Evolutionary conservation across 2,113 vertebrate species (phyloP).

Genomic region (Tamias sibiricus): DNA sequence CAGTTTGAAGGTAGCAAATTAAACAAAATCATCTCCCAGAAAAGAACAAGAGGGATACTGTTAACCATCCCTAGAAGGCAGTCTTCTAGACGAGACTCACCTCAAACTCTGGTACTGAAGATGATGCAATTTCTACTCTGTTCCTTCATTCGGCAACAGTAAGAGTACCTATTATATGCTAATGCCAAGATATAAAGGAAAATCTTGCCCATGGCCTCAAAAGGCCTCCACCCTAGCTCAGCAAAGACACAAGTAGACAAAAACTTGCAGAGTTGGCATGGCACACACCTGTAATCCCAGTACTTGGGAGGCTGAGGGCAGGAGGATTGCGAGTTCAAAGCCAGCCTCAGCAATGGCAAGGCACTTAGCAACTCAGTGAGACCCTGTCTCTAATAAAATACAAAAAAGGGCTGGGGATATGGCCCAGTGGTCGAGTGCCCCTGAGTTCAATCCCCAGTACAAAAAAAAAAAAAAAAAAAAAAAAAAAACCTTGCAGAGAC

Average conservation of each 20-base stretch:
- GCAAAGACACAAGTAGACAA: background rate
- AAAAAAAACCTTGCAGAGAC: too few relatives aligned
- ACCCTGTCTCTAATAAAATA: too few relatives aligned
- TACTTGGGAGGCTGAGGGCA: too few relatives aligned
- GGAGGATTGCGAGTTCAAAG: too few relatives aligned
- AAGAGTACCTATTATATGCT: background rate
- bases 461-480: too few relatives aligned
- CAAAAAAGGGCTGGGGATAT: too few relatives aligned
- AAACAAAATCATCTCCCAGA: background rate
- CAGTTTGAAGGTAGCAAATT: background rate
- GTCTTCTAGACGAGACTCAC: background rate
- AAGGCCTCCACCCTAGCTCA: background rate
- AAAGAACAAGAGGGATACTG: background rate
- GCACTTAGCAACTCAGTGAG: too few relatives aligned
- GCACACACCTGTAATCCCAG: too few relatives aligned
- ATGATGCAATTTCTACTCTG: background rate
- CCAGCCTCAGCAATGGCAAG: too few relatives aligned
- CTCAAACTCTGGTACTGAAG: background rate
- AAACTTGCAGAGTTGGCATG: too few relatives aligned
- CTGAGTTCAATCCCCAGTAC: too few relatives aligned
- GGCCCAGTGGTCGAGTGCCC: too few relatives aligned
- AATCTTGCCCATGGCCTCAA: background rate
- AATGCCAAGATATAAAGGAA: background rate
- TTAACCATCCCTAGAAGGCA: background rate
- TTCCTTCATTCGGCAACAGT: background rate